A percentile compares a stretch with the other conserved stretches of the same genome.
Evolutionary conservation across 2,797 vertebrate species (phyloP).

Genomic region (Pachyuromys duprasi): DNA sequence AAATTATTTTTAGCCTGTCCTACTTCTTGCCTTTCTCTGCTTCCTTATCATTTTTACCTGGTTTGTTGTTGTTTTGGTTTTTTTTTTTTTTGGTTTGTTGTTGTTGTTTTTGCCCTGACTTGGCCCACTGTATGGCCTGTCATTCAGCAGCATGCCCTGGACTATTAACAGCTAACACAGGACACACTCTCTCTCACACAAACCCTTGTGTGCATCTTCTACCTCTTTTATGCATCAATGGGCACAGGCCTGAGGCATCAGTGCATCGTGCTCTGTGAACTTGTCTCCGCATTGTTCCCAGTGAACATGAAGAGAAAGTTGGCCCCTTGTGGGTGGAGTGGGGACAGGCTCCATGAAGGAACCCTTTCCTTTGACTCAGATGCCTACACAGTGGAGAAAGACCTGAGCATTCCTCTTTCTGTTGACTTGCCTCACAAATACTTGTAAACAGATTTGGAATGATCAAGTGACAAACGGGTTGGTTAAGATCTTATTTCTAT

Average conservation of each 20-base stretch:
- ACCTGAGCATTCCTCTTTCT: background rate
- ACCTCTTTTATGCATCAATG: background rate
- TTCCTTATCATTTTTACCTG: background rate
- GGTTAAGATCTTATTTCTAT: constrained; percentile 23
- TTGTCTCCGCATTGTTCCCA: background rate
- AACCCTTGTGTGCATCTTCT: background rate
- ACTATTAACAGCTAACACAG: background rate
- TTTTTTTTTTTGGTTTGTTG: too few species aligned
- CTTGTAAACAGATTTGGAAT: constrained; percentile 19
- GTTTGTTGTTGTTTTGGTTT: too few species aligned
- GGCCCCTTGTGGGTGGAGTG: background rate
- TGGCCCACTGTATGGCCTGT: background rate
- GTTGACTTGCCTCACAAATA: constrained; percentile 1
- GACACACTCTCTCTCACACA: accelerated
- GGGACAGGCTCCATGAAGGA: background rate
- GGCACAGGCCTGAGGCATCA: background rate
- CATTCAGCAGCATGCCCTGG: background rate
- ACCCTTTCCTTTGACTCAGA: background rate
- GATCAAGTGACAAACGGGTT: background rate
- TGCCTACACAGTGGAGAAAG: background rate
- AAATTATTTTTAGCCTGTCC: background rate
- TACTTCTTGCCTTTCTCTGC: background rate
- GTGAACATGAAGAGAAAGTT: background rate
- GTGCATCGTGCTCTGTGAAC: background rate
- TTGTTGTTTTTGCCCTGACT: background rate